phyloP scores from a whole-genome alignment of 2,888 invertebrate species.

The Linnaemya tessellans region DNA sequence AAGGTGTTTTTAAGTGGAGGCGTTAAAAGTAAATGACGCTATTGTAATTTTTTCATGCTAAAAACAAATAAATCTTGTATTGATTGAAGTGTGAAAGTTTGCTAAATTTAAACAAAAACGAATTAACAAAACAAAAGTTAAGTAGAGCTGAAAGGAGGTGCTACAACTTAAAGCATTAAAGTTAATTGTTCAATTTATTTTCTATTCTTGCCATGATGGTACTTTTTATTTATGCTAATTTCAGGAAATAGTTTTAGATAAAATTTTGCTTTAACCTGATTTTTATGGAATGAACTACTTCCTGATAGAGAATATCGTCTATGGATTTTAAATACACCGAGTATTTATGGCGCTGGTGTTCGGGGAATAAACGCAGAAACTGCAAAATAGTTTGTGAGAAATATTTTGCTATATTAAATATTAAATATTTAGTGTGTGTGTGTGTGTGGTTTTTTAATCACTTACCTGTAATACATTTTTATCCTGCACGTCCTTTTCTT shows the following conservation, averaged over 20 bases:
- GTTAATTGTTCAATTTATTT: not conserved
- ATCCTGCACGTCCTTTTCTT: slow-evolving; percentile 76
- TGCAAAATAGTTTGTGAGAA: slow-evolving; percentile 55
- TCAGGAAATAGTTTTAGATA: not conserved
- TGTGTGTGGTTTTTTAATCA: not conserved
- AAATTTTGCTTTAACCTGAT: slow-evolving; percentile 77
- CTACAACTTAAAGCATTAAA: not conserved
- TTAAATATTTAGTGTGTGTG: not conserved
- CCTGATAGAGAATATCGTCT: slow-evolving; percentile 78
- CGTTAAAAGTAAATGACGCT: slow-evolving; percentile 49
- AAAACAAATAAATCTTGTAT: slow-evolving; percentile 32
- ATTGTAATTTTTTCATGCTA: slow-evolving; percentile 17
- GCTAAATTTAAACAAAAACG: slow-evolving; percentile 19
- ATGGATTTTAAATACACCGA: slow-evolving; percentile 84
- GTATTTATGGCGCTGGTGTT: slow-evolving; percentile 84
- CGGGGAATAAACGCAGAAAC: slow-evolving; percentile 78
- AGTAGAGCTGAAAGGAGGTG: slow-evolving; percentile 1
- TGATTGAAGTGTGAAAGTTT: slow-evolving; percentile 41
- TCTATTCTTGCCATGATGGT: not conserved
- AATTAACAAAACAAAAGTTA: slow-evolving; percentile 10
- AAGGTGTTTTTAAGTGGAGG: slow-evolving; percentile 33
- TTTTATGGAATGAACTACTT: slow-evolving; percentile 78
- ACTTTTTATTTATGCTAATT: not conserved
- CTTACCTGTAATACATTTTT: slow-evolving; percentile 77
- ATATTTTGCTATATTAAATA: too few species aligned